Conservation (phyloP, 2,113 vertebrate species). For the Notarius lentiginosus region DNA sequence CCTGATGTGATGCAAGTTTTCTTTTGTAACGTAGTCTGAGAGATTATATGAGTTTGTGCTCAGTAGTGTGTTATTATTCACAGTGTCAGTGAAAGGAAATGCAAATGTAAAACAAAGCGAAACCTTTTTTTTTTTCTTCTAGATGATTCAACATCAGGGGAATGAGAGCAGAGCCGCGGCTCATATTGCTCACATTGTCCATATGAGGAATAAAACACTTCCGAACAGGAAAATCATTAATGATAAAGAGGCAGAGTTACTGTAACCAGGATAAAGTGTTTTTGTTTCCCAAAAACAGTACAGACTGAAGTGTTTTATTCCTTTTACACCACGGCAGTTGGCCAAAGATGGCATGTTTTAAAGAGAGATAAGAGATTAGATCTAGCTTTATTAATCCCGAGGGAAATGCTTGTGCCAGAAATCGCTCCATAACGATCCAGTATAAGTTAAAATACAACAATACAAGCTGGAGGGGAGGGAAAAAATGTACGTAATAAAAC, state of each 20-base stretch:
- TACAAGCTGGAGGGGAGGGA: no score
- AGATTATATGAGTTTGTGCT: no score
- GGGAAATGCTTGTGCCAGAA: no score
- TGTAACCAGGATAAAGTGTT: background rate
- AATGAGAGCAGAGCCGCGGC: background rate
- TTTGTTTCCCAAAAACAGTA: background rate
- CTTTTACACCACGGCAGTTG: background rate
- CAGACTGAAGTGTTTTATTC: background rate
- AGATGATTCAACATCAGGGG: background rate
- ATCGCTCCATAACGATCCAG: no score
- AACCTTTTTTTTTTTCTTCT: background rate
- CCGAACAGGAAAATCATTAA: background rate
- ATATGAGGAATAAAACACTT: background rate
- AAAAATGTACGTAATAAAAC: no score
- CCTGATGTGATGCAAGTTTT: background rate
- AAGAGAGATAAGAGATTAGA: no score
- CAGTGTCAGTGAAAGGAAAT: background rate
- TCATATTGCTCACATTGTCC: background rate
- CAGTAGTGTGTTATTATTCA: background rate
- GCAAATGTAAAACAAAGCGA: background rate
- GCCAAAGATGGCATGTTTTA: background rate
- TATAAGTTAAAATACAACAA: no score
- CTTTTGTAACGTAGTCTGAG: background rate
- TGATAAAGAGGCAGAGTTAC: background rate
- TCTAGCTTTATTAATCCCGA: no score